phyloP scores from a whole-genome alignment of 1,140 invertebrate genomes.

The Cecropterus lyciades region DNA sequence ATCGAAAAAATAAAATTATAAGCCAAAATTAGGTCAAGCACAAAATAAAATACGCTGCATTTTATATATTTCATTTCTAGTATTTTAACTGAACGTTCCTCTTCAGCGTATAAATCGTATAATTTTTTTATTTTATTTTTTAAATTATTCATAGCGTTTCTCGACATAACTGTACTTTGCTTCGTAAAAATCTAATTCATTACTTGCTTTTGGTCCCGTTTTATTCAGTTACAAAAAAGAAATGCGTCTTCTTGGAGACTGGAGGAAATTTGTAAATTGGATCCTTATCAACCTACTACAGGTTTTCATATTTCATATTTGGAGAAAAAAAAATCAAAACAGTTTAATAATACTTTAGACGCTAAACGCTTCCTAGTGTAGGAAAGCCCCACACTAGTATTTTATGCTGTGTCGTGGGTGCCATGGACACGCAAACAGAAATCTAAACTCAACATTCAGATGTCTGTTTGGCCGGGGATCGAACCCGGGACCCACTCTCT shows the following conservation, averaged over 20 bases:
- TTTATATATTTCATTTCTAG: background rate
- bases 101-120: background rate
- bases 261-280: constrained; percentile 17
- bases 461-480: too few relatives aligned
- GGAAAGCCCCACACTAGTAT: too few relatives aligned
- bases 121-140: background rate
- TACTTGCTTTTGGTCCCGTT: constrained; percentile 10
- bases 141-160: background rate
- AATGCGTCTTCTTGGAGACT: constrained; percentile 13
- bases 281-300: constrained; percentile 16
- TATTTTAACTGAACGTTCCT: background rate
- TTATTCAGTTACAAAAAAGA: constrained; percentile 16
- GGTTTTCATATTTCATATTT: background rate
- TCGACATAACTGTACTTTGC: constrained; percentile 1
- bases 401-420: too few relatives aligned
- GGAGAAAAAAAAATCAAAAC: too few relatives aligned
- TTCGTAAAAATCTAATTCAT: constrained; percentile 5
- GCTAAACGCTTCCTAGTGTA: too few relatives aligned
- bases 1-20: too few relatives aligned
- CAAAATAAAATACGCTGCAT: too few relatives aligned
- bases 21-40: too few relatives aligned
- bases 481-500: too few relatives aligned
- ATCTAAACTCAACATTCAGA: too few relatives aligned
- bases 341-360: too few relatives aligned
- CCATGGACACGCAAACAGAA: too few relatives aligned